Evolutionary conservation across 1,140 invertebrate genomes (phyloP), one percentile per base, ranked within the genome.

Genomic region (Plodia interpunctella): DNA sequence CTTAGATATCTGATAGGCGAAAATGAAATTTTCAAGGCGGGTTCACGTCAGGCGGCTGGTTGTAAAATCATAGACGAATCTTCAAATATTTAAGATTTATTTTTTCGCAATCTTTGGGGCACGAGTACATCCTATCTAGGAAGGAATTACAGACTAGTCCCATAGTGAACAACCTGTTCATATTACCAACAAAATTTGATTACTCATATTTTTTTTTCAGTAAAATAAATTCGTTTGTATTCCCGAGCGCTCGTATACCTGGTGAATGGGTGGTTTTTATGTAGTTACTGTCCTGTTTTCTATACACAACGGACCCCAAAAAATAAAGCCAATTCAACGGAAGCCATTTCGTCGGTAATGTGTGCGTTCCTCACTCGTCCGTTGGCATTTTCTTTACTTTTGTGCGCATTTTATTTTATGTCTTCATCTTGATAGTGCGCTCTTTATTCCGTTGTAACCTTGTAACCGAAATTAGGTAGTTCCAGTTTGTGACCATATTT

Each of bases 351-450:
- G 28, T 49, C 54, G 54, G 44, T 65, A 70, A 70, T 71, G 61
- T 63, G 61, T 61, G 60, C 53, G 63, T 64, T 63, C 52, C 50
- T 55, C 52, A 44, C 64, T 59, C 70, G 5, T 20, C 44, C 65
- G 63, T 65, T 67, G 65, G 66, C 63, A 68, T 80, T 80, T 79
- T 61, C 63, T 63, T 49, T 57, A 9, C 63, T 64, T 64, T 63
- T 73, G 69, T 77, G 70, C 62, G 68, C 72, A 64, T 82, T 83
- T 83, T 80, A 81, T 78, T 86, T 83, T 83, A 44, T 44, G 38
- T 15, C n/a, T 44, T 44, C 38, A 44, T 44, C 38, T 44, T 44
- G 38, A 44, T 44, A 44, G 38, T 44, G 15, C n/a, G 38, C 4
- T 15, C 38, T 44, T 44, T 15, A 15, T 44, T 44, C 10, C n/a